A percentile compares a stretch with the other conserved stretches of the same genome.
These are phyloP conservation scores for Madoqua kirkii DNA, from an alignment of 2,113 vertebrate genomes.

Conservation along the genomic window DNA sequence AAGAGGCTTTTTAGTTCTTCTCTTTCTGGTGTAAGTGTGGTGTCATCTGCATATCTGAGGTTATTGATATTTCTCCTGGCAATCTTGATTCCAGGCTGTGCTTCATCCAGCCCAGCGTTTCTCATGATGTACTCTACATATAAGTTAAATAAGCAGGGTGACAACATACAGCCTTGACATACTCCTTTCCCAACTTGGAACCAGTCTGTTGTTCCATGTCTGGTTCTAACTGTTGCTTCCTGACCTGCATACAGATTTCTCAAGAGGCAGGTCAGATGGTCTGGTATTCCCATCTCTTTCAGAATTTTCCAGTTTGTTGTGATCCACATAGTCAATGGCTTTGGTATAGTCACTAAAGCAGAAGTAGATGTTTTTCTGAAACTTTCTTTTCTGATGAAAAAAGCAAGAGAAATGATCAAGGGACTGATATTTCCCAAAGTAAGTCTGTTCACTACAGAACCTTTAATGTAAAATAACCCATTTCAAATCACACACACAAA, in stretches of 20 bases:
- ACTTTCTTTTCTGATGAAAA: background rate
- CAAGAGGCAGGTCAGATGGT: background rate
- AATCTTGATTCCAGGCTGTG: background rate
- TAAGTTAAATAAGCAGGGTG: background rate
- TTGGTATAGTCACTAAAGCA: background rate
- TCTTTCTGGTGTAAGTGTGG: background rate
- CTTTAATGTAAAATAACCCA: background rate
- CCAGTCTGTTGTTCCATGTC: background rate
- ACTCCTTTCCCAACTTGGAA: background rate
- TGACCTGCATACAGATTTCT: background rate
- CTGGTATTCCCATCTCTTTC: background rate
- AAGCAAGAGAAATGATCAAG: background rate
- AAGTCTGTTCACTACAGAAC: background rate
- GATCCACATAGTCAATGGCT: background rate
- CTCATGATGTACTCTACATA: background rate
- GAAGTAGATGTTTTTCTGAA: background rate
- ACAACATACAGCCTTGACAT: background rate
- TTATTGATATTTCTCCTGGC: rapidly evolving
- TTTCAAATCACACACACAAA: background rate
- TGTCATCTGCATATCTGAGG: background rate
- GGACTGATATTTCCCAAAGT: background rate
- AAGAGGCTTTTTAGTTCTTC: background rate
- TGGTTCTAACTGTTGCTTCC: background rate
- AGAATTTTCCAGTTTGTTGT: background rate
- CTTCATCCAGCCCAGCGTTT: background rate